Conservation (phyloP, 2,888 invertebrate genomes). For the Pseudanteris insignis region DNA sequence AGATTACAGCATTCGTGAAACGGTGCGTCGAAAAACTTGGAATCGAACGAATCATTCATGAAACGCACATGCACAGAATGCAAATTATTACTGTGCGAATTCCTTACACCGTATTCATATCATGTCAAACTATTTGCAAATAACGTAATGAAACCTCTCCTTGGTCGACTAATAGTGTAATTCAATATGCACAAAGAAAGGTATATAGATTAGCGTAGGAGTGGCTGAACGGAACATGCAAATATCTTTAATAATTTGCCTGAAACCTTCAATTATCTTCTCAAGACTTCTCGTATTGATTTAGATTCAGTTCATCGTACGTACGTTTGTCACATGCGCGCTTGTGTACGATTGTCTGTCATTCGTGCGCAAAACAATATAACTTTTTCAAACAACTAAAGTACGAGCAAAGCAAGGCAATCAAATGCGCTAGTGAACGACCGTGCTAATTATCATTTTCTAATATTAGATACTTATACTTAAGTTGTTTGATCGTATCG, state of each 20-base stretch:
- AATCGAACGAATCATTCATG: no score
- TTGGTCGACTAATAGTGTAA: conserved; percentile 29
- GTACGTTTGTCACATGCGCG: no score
- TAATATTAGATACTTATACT: conserved; percentile 30
- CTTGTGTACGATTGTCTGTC: conserved; percentile 19
- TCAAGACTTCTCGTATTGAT: conserved; percentile 19
- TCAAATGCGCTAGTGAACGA: conserved; percentile 1
- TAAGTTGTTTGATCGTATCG: conserved; percentile 36
- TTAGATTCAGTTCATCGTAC: conserved; percentile 24
- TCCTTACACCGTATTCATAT: no score
- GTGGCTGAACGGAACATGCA: no score
- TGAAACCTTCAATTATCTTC: conserved; percentile 30
- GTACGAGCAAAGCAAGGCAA: neutral
- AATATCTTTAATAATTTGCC: conserved; percentile 41
- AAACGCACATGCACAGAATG: no score
- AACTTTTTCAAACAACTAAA: neutral
- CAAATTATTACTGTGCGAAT: no score
- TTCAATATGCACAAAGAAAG: conserved; percentile 39
- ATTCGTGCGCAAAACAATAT: neutral
- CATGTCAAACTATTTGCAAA: conserved; percentile 31
- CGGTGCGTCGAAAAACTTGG: no score
- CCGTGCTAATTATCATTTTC: conserved; percentile 39
- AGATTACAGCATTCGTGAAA: no score
- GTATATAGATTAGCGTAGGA: conserved; percentile 34
- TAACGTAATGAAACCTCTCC: conserved; percentile 23